Percentiles rank a stretch among this genome's conserved stretches.
These are phyloP conservation scores for Cetoscarus ocellatus DNA, from an alignment of 2,797 vertebrate species.

Conservation along the genomic window DNA sequence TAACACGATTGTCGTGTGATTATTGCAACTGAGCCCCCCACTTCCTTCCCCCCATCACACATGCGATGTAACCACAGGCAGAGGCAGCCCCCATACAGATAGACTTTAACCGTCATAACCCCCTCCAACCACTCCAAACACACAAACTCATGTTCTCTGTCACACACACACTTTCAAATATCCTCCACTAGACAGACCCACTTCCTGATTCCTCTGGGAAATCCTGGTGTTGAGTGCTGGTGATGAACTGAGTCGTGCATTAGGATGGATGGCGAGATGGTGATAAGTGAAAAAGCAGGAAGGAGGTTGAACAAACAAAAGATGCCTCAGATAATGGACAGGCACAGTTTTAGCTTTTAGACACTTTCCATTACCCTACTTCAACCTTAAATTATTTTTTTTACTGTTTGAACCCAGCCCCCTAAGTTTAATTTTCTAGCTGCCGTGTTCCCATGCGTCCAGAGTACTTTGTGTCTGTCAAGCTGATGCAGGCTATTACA, in stretches of 20 bases:
- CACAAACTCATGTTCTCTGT: constrained; percentile 5
- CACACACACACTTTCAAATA: constrained; percentile 23
- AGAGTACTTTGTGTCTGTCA: not conserved
- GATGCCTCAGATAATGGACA: constrained; percentile 7
- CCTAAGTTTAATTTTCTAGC: not conserved
- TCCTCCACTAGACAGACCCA: constrained; percentile 45
- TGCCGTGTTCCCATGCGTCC: not conserved
- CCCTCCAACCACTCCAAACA: constrained; percentile 13
- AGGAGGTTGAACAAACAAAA: constrained; percentile 7
- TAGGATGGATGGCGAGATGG: constrained; percentile 32
- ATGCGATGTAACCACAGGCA: constrained; percentile 42
- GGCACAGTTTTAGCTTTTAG: not conserved
- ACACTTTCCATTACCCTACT: not conserved
- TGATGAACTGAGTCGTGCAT: constrained; percentile 52
- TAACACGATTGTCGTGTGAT: constrained; percentile 75
- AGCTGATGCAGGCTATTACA: not conserved
- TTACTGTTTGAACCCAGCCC: not conserved
- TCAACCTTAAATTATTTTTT: not conserved
- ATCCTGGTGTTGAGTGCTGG: constrained; percentile 46
- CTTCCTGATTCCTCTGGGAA: constrained; percentile 50
- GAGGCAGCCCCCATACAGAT: constrained; percentile 29
- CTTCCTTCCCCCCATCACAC: constrained; percentile 19
- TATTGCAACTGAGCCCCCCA: constrained; percentile 57
- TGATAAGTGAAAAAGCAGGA: constrained; percentile 31
- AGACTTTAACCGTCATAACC: constrained; percentile 44